Percentiles rank a stretch among this genome's conserved stretches.
Conservation (phyloP, 2,888 invertebrate genomes). For the Caenorhabditis angaria region DNA sequence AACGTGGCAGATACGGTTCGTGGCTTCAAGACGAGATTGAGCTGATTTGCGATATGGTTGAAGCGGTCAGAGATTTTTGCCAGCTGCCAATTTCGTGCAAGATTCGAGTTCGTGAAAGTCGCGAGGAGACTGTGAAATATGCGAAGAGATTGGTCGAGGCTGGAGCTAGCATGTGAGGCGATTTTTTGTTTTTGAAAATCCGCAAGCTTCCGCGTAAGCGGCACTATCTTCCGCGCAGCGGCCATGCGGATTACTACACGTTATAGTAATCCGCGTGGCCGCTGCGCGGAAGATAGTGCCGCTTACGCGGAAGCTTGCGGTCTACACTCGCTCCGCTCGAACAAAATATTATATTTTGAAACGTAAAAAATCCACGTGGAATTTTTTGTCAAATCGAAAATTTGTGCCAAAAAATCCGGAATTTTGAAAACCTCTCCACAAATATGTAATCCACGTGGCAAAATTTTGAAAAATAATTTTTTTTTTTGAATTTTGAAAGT, state of each 20-base stretch:
- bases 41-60: conserved; percentile 67
- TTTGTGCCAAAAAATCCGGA: too few species aligned
- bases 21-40: conserved; percentile 78
- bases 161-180: conserved; percentile 79
- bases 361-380: too few species aligned
- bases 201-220: background rate
- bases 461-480: too few species aligned
- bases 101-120: conserved; percentile 85
- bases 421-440: too few species aligned
- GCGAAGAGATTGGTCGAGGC: conserved; percentile 93
- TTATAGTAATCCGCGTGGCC: background rate
- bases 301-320: too few species aligned
- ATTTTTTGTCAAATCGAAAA: too few species aligned
- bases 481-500: too few species aligned
- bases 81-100: conserved; percentile 92
- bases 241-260: too few species aligned
- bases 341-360: too few species aligned
- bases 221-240: background rate
- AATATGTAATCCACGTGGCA: too few species aligned
- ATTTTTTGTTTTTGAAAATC: conserved; percentile 23
- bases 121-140: conserved; percentile 87
- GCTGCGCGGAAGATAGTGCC: too few species aligned
- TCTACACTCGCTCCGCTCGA: too few species aligned
- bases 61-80: conserved; percentile 58
- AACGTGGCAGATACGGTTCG: conserved; percentile 92